Evolutionary conservation across 2,113 vertebrate genomes (phyloP).

Genomic region (Oryzias woworae): DNA sequence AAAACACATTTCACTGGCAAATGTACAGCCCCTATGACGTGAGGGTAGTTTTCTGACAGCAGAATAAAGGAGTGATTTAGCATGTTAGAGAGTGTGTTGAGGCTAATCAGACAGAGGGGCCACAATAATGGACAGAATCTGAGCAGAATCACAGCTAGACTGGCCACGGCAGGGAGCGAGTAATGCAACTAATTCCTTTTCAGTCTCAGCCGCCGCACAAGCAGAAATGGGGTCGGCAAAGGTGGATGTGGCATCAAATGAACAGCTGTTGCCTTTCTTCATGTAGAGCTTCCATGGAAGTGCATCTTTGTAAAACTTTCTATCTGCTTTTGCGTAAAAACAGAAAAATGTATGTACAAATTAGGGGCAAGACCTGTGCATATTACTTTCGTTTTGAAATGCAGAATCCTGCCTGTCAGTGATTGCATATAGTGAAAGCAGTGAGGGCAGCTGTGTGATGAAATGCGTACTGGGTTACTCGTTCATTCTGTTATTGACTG

Average conservation of each 20-base stretch:
- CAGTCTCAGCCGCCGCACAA: conserved; percentile 85
- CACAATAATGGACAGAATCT: conserved; percentile 98
- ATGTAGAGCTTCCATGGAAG: conserved; percentile 74
- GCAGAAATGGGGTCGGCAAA: conserved; percentile 92
- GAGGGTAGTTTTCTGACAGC: conserved; percentile 82
- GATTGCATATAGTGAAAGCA: conserved; percentile 52
- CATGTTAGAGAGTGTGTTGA: conserved; percentile 99
- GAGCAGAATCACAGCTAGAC: conserved; percentile 98
- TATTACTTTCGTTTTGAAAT: conserved; percentile 72
- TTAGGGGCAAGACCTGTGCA: conserved; percentile 78
- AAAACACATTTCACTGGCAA: too few relatives aligned
- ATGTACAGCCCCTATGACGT: not conserved
- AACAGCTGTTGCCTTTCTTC: conserved; percentile 88
- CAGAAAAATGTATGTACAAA: conserved; percentile 79
- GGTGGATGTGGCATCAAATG: conserved; percentile 89
- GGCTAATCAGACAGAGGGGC: conserved; percentile 95
- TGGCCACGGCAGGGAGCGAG: conserved; percentile 82
- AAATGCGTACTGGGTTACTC: conserved; percentile 63
- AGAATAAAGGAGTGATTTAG: conserved; percentile 97
- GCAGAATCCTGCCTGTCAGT: conserved; percentile 57
- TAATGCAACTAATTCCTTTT: conserved; percentile 98
- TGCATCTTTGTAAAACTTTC: conserved; percentile 48
- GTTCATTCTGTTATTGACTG: conserved; percentile 65
- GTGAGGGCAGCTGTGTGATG: conserved; percentile 70
- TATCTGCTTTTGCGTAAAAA: conserved; percentile 62